These are phyloP conservation scores for Gephyroberyx darwinii DNA, from an alignment of 2,797 vertebrate species.

Conservation along the genomic window DNA sequence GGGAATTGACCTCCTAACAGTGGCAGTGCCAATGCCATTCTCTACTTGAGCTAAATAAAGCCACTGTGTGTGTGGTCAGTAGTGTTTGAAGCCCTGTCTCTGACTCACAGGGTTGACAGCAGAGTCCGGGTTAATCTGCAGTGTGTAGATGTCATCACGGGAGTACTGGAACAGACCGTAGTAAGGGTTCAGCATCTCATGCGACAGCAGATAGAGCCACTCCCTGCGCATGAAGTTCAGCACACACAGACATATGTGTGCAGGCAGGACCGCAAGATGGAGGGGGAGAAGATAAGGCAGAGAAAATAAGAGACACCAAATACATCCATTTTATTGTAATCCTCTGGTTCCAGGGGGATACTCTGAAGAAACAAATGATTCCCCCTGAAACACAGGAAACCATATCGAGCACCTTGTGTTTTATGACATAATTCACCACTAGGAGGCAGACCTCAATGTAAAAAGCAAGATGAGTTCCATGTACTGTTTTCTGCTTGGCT, in stretches of 20 bases:
- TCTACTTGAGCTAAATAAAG: not conserved
- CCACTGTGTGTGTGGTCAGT: not conserved
- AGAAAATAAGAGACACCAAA: not conserved
- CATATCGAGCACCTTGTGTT: not conserved
- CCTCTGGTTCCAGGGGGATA: not conserved
- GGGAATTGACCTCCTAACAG: not conserved
- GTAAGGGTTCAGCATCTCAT: constrained; percentile 98
- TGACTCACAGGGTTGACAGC: constrained; percentile 93
- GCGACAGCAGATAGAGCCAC: constrained; percentile 96
- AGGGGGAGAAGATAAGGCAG: not conserved
- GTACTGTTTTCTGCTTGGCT: not conserved
- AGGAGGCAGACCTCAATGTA: constrained; percentile 40
- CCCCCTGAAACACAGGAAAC: not conserved
- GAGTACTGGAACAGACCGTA: constrained; percentile 99
- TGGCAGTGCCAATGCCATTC: not conserved
- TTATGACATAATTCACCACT: constrained; percentile 36
- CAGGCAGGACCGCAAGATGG: no score
- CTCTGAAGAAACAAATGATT: not conserved
- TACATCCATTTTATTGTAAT: not conserved
- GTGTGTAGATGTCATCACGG: constrained; percentile 95
- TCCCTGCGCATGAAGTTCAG: constrained; percentile 79
- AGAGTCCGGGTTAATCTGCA: constrained; percentile 98
- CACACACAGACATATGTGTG: not conserved
- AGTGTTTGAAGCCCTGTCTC: not conserved
- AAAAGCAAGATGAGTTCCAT: not conserved